Base-by-base conservation (phyloP, 1,140 invertebrate species). In the Drosophila murphyi region DNA sequence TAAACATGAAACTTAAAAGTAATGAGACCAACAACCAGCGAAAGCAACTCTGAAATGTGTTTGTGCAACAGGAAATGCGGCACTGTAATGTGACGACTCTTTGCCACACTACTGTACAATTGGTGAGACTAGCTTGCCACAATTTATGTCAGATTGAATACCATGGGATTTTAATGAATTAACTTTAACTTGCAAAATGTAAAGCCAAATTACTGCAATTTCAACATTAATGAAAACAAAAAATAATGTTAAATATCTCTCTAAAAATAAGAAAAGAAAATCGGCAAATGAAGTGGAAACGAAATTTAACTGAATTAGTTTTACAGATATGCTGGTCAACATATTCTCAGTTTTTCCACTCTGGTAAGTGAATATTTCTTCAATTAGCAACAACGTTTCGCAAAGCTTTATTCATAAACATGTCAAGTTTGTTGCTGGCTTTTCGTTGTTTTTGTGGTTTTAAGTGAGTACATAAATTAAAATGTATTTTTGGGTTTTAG, bases 1-100 rank as follows among this genome's bases (percentile, higher is more conserved):
- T 57, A 73, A 57, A 71, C 69, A 64, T 47, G 32, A 75, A 74
- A 78, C 70, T 69, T 55, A 75, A 78, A 86, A 76, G 64, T 78
- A 87, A 78, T 78, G 76, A 72, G 74, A 69, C 55, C 69, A 76
- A 8, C 52, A 65, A 62, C 35, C 45, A 50, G 28, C 43, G 47
- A 32, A 59, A 61, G 63, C 64, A 52, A 37, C 10, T 7, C 41
- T 55, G 35, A 7, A 62, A 35, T 54, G 60, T 2, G 57, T 54
- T 32, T 56, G 51, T 64, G 67, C 48, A 35, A 54, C 60, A 47
- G 71, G 67, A 78, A 78, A 71, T 82, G 75, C 69, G 68, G 61
- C 72, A 69, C 59, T 71, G 57, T 55, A 12, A n/a, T 32, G 60
- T 10, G 59, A n/a, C 5, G 12, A 68, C 47, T 45, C 20, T 68